Evolutionary conservation across 2,113 vertebrate species (phyloP).

Genomic region (Aphelocoma coerulescens): DNA sequence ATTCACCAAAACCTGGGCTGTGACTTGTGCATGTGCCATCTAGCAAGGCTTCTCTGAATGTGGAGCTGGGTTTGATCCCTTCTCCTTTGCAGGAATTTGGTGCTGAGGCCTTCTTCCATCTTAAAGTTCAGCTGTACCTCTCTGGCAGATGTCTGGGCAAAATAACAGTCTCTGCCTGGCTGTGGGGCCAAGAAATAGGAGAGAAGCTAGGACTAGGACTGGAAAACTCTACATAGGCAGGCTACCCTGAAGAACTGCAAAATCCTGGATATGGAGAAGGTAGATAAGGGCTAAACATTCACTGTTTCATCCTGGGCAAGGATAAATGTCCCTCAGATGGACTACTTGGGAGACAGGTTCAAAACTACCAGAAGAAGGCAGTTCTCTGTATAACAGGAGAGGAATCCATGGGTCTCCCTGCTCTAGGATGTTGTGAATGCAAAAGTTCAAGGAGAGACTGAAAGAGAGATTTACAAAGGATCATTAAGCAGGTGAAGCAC

Average conservation of each 20-base stretch:
- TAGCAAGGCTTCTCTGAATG: neutral
- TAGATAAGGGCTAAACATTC: neutral
- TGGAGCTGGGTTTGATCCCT: neutral
- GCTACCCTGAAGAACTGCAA: neutral
- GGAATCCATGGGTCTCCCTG: neutral
- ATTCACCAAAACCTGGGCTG: neutral
- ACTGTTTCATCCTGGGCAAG: neutral
- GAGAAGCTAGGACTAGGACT: neutral
- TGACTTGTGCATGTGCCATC: accelerated
- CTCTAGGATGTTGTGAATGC: neutral
- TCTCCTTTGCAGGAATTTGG: neutral
- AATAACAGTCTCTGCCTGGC: neutral
- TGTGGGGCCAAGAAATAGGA: neutral
- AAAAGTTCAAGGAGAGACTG: neutral
- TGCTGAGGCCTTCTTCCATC: neutral
- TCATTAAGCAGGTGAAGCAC: neutral
- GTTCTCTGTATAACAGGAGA: neutral
- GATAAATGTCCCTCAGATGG: neutral
- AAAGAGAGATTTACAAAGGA: neutral
- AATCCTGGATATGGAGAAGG: neutral
- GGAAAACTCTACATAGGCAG: neutral
- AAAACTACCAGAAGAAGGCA: neutral
- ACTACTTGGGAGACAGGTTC: neutral
- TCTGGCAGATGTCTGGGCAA: neutral
- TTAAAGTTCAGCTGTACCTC: neutral